A percentile compares a stretch with the other conserved stretches of the same genome.
Conservation (phyloP, 2,113 vertebrate genomes). For the Mesitornis unicolor region DNA sequence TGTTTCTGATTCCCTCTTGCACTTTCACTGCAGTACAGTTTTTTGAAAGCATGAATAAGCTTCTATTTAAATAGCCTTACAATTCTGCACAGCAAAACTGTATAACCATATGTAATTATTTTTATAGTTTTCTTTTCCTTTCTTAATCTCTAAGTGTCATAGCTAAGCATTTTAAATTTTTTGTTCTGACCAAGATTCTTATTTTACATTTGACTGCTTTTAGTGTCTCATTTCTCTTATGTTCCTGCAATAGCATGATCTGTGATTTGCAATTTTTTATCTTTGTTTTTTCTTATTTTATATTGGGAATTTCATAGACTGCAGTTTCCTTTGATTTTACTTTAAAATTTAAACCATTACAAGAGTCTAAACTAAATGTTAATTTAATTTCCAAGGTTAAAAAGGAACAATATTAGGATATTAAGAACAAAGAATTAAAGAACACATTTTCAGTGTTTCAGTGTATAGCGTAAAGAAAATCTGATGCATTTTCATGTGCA, state of each 20-base stretch:
- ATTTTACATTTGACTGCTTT: not conserved
- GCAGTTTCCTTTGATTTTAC: not conserved
- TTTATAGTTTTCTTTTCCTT: not conserved
- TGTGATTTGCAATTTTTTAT: not conserved
- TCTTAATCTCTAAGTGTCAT: not conserved
- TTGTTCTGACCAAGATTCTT: not conserved
- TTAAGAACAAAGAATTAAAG: not conserved
- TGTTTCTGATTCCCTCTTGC: not conserved
- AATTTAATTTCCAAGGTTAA: not conserved
- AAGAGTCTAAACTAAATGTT: not conserved
- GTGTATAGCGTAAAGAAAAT: not conserved
- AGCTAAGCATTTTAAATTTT: not conserved
- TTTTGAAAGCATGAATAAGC: not conserved
- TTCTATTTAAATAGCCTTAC: not conserved
- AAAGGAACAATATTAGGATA: not conserved
- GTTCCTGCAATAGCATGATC: not conserved
- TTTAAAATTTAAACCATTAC: not conserved
- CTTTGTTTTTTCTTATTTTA: not conserved
- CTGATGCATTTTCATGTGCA: not conserved
- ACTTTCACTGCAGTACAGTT: not conserved
- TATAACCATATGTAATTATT: not conserved
- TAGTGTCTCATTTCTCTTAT: not conserved
- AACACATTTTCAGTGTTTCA: not conserved
- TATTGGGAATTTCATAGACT: not conserved
- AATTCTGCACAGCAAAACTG: not conserved